These are phyloP conservation scores for Atopsyche davidsoni DNA, from an alignment of 1,140 invertebrate genomes.

Conservation along the genomic window DNA sequence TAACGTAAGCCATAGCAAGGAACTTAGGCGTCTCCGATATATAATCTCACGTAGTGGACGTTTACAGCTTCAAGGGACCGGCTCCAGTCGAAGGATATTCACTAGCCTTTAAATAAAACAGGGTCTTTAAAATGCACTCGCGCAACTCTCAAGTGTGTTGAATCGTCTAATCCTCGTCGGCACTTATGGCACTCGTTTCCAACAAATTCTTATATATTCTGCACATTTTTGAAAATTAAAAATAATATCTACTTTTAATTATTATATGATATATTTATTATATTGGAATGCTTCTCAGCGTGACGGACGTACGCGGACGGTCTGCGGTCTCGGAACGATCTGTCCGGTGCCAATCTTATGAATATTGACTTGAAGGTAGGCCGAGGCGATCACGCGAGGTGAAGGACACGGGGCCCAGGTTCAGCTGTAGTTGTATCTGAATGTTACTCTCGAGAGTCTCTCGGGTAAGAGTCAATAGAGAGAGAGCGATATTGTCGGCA, in stretches of 20 bases:
- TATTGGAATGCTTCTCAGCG: neutral
- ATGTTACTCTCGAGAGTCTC: constrained; percentile 26
- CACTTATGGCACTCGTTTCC: constrained; percentile 16
- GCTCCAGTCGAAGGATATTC: no score
- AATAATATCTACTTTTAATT: constrained; percentile 7
- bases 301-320: no score
- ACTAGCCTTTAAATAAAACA: constrained; percentile 30
- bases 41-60: no score
- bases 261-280: constrained; percentile 9
- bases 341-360: constrained; percentile 15
- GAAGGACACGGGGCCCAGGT: neutral
- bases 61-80: no score
- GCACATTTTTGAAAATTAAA: constrained; percentile 15
- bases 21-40: no score
- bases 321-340: constrained; percentile 1
- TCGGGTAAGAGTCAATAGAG: constrained; percentile 26
- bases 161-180: constrained; percentile 5
- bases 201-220: constrained; percentile 13
- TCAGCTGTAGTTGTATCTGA: constrained; percentile 22
- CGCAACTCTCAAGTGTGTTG: constrained; percentile 12
- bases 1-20: no score
- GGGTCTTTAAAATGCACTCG: constrained; percentile 23
- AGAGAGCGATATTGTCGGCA: constrained; percentile 25
- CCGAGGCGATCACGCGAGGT: neutral
- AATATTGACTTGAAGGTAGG: constrained; percentile 2